Base-by-base conservation (phyloP, 1,140 invertebrate species). In the Formica exsecta region DNA sequence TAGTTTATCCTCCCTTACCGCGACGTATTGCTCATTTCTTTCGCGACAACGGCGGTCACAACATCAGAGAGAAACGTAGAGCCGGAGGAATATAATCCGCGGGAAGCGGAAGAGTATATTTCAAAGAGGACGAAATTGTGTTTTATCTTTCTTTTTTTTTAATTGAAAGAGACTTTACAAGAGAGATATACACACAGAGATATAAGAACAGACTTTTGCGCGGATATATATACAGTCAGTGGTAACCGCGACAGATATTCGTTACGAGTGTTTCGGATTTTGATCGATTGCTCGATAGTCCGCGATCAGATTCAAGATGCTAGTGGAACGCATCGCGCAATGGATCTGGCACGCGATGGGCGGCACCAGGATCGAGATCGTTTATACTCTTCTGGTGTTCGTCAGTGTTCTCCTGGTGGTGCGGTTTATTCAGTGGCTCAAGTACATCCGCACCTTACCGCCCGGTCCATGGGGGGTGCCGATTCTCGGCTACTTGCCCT, bases 391-490 rank as follows among this genome's bases (percentile, higher is more conserved):
- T 9, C 25, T 96, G 68, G 95, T 96, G 74, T 96, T 97, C 92
- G 87, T 97, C 44, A 92, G 93, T 59, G 96, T 96, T 51, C 89
- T 97, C 19, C 59, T 94, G 7, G 9, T 95, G 19, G 95, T 96
- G 59, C 11, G 0, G 3, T 48, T 13, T 16, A 48, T 48, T 48
- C 93, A 95, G 16, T 95, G 95, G 93, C 90, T 96, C 6, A 93
- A 94, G 9, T 96, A 97, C 85, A 91, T 96, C 32, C 93, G 95
- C 29, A 95, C 95, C 61, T 93, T 98, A 79, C 98, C 98, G 0
- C 98, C 98, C 0, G 98, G 98, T 3, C 98, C 98, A 0, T 97
- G 97, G 97, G 98, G 98, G 1, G 92, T 98, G 13, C 98, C 98
- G 7, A 94, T 98, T 61, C 94, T 98, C 65, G 98, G 98, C 13